phyloP scores from a whole-genome alignment of 2,113 vertebrate genomes.

The Dicerorhinus sumatrensis region DNA sequence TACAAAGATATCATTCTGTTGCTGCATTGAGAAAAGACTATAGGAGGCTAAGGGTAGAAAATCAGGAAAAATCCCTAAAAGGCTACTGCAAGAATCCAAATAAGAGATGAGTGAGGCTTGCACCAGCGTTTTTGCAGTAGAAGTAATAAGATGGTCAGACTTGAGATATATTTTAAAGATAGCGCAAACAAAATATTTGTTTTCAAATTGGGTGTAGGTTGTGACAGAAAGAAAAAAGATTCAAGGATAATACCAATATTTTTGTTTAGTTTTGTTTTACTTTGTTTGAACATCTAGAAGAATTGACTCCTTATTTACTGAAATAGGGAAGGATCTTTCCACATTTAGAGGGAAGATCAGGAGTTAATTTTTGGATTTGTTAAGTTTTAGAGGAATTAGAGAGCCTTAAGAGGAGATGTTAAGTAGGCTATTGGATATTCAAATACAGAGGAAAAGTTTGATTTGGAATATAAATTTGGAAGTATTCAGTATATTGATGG shows the following conservation, averaged over 20 bases:
- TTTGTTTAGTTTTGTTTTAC: background rate
- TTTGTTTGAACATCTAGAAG: background rate
- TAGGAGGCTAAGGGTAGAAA: background rate
- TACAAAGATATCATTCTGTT: background rate
- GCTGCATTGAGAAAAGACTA: background rate
- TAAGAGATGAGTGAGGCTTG: background rate
- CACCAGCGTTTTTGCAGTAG: background rate
- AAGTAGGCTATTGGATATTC: background rate
- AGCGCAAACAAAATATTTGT: background rate
- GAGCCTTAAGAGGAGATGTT: background rate
- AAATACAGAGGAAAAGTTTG: background rate
- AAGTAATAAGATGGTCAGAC: background rate
- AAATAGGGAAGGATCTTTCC: background rate
- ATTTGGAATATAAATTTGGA: background rate
- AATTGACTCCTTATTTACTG: background rate
- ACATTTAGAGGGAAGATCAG: background rate
- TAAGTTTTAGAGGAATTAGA: background rate
- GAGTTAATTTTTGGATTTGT: background rate
- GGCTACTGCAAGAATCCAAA: background rate
- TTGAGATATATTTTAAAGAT: background rate
- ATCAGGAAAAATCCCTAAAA: background rate
- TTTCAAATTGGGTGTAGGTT: background rate
- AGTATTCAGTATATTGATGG: background rate
- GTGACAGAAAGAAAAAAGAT: background rate
- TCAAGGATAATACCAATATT: background rate